Evolutionary conservation across 1,140 invertebrate species (phyloP), one percentile per base, ranked within the genome.

Genomic region (Zelostemma sp.): DNA sequence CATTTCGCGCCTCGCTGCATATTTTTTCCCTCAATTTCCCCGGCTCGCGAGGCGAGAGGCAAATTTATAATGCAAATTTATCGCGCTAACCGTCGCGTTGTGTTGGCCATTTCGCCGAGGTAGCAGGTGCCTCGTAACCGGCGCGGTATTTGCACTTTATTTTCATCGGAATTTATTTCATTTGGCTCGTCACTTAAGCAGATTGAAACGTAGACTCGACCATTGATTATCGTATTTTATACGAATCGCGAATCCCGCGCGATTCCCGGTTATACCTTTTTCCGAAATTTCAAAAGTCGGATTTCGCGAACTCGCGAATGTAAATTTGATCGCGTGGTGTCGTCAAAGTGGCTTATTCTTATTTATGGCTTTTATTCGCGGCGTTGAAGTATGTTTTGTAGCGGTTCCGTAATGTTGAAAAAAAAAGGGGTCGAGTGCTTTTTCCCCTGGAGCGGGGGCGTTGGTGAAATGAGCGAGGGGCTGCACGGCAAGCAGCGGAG

Each of bases 51-150:
- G 59, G 45, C 43, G 35, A 66, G 47, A 49, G 41, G 50, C 18
- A 8, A 5, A 15, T 40, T 43, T 21, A 43, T 60, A 61, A 61
- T 53, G 58, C 14, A 53, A 58, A 61, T 43, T 61, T 68, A 68
- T 57, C 21, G 38, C 57, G 35, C 38, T 19, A 50, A 4, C 35
- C 14, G 11, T 25, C 48, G 57, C 48, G 56, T 14, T 55, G 50
- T 56, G 28, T 18, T 17, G 56, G 60, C 56, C 56, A 67, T 40
- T 67, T 50, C 31, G 53, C 21, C 65, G 59, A 57, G 58, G 58
- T 56, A 68, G 65, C 65, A 68, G 65, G 65, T 68, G 65, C 51
- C 60, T 43, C 6, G 35, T 48, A 54, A 66, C 49, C 17, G 11
- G 40, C 56, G 35, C 31, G 48, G 51, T 66, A 60, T 66, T 66